phyloP scores from a whole-genome alignment of 64 coral and sea anemone genomes.

The Pocillopora damicornis region DNA sequence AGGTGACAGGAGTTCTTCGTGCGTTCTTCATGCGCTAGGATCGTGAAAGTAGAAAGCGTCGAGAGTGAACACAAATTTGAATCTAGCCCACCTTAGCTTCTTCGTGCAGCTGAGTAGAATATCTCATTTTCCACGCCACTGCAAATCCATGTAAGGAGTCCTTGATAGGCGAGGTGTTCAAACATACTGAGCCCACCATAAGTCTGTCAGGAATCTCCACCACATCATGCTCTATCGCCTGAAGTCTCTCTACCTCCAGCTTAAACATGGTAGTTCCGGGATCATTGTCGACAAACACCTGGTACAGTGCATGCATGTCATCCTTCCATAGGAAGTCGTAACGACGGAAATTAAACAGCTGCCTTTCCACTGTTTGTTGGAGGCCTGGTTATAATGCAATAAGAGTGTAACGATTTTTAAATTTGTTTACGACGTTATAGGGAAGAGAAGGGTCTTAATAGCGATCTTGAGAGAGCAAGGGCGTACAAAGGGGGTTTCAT shows the following conservation, averaged over 20 bases:
- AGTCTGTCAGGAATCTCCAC: constrained; percentile 67
- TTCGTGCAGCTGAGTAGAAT: constrained; percentile 93
- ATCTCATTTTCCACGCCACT: constrained; percentile 95
- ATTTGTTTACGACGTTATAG: background rate
- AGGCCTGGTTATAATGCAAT: constrained; percentile 39
- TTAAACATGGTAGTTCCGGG: constrained; percentile 75
- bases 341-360: constrained; percentile 89
- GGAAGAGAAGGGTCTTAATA: too few relatives aligned
- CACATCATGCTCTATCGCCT: constrained; percentile 83
- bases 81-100: constrained; percentile 76
- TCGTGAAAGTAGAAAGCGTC: background rate
- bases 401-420: background rate
- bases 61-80: background rate
- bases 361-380: constrained; percentile 78
- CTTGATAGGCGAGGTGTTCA: constrained; percentile 92
- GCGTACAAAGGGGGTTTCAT: too few relatives aligned
- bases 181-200: constrained; percentile 75
- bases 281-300: constrained; percentile 89
- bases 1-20: background rate
- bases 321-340: constrained; percentile 99
- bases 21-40: background rate
- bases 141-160: constrained; percentile 93
- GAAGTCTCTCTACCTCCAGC: constrained; percentile 79
- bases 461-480: too few relatives aligned
- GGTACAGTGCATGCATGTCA: constrained; percentile 93